Base-by-base conservation (phyloP, 2,888 invertebrate genomes). In the Lochmaea crataegi region DNA sequence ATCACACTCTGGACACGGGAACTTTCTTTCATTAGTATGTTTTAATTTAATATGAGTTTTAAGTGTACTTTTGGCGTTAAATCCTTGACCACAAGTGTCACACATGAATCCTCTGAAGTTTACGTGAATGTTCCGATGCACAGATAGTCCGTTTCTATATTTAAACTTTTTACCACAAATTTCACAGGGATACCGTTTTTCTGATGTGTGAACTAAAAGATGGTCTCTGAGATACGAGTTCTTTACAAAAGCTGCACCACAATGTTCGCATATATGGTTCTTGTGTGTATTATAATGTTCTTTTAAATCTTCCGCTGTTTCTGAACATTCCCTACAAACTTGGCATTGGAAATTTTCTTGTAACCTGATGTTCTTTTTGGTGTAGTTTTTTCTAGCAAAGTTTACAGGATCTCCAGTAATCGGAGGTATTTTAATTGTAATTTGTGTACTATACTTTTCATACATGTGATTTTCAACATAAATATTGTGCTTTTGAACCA, bases 131-230 rank as follows among this genome's bases (percentile, higher is more conserved):
- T 79, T 78, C 68, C 78, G 79, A 67, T 83, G 83, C 65, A 81
- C 80, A 22, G 78, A 75, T 51, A 83, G 73, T 57, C 81, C 81
- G 1, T 83, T 82, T n/a, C 83, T 74, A 41, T 82, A 77, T 51
- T 80, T 78, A 71, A 83, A 83, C 11, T 78, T 76, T 68, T 83
- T 83, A 7, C 79, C 79, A 72, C 83, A 83, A 64, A 78, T 80
- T 60, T 80, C 76, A 67, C 83, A 83, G 6, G 75, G 74, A 65
- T 81, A 80, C 11, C 77, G 76, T 58, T 77, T 80, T 68, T 80
- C 80, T 32, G 76, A 64, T 32, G 79, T 74, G 63, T 83, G 83
- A 12, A 77, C 78, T 22, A 79, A 74, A 57, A 72, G 73, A 56
- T 80, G 80, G 65, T 80, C 80, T 64, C 74, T 71, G 57, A 80